These are phyloP conservation scores for Glareola pratincola DNA, from an alignment of 2,113 vertebrate genomes.

Conservation along the genomic window DNA sequence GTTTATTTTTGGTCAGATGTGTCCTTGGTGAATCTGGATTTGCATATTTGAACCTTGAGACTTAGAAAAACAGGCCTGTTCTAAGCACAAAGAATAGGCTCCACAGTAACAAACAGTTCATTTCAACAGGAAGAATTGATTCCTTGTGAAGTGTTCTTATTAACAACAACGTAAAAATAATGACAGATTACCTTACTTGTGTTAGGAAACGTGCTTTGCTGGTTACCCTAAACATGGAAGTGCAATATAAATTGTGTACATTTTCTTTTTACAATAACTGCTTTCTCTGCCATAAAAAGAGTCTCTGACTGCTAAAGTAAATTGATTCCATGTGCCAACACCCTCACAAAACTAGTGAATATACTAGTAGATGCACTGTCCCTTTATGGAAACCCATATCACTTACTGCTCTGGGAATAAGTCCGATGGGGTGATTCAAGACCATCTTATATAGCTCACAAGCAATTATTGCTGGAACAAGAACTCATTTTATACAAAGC, in stretches of 20 bases:
- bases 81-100: neutral
- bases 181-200: neutral
- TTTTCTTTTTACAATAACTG: constrained; percentile 9
- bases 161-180: neutral
- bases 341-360: neutral
- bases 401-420: constrained; percentile 27
- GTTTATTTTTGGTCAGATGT: neutral
- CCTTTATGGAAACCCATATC: constrained; percentile 8
- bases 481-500: constrained; percentile 39
- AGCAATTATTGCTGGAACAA: constrained; percentile 47
- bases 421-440: constrained; percentile 23
- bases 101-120: neutral
- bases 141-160: neutral
- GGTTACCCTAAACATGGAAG: neutral
- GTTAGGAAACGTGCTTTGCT: neutral
- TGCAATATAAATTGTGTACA: neutral
- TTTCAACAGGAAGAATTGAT: neutral
- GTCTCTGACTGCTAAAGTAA: constrained; percentile 6
- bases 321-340: constrained; percentile 28
- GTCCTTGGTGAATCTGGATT: neutral
- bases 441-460: neutral
- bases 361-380: neutral
- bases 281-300: constrained; percentile 25
- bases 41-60: neutral
- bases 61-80: neutral